Conservation (phyloP, 2,888 invertebrate species). For the Agrochola macilenta region DNA sequence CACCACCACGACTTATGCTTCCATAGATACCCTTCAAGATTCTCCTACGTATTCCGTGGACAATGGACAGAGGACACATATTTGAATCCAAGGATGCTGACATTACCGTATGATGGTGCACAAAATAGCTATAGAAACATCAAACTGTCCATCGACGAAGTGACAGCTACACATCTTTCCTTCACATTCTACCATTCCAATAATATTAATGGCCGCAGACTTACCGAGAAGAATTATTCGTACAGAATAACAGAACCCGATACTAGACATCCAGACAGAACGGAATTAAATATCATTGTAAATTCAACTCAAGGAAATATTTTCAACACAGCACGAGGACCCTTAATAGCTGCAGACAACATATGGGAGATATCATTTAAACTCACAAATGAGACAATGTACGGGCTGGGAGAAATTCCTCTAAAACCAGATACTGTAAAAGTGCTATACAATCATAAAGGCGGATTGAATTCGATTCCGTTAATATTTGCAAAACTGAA, state of each 20-base stretch:
- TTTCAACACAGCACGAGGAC: constrained; percentile 90
- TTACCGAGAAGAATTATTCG: constrained; percentile 75
- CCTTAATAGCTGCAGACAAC: constrained; percentile 90
- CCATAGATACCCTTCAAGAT: constrained; percentile 89
- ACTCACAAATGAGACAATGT: constrained; percentile 88
- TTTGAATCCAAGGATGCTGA: constrained; percentile 78
- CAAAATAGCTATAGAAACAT: constrained; percentile 75
- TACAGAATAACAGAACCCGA: constrained; percentile 76
- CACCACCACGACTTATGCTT: constrained; percentile 82
- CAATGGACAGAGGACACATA: constrained; percentile 79
- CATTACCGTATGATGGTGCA: constrained; percentile 77
- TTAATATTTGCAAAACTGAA: constrained; percentile 88
- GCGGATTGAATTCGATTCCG: constrained; percentile 86
- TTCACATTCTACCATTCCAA: constrained; percentile 80
- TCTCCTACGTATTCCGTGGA: constrained; percentile 83
- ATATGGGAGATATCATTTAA: constrained; percentile 92
- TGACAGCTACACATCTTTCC: constrained; percentile 80
- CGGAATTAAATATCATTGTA: constrained; percentile 77
- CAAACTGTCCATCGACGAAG: constrained; percentile 81
- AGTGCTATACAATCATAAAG: constrained; percentile 86
- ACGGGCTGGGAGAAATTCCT: constrained; percentile 90
- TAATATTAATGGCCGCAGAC: constrained; percentile 70
- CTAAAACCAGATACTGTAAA: constrained; percentile 78
- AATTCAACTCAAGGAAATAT: constrained; percentile 79
- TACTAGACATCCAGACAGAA: background rate